Conservation (phyloP, 2,888 invertebrate species). For the Sipha maydis region DNA sequence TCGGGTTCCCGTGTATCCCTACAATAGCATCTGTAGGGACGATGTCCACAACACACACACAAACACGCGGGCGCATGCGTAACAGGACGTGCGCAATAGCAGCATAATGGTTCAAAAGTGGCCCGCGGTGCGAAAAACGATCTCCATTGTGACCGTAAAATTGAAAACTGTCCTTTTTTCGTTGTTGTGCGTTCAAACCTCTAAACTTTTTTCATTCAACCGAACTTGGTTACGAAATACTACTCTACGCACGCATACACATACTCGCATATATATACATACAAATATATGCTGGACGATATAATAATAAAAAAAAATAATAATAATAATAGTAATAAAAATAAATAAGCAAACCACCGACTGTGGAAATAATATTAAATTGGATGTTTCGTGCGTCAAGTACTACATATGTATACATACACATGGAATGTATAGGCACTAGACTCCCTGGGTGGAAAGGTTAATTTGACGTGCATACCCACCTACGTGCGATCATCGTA, state of each 20-base stretch:
- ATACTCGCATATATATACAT: neutral
- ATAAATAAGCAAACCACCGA: neutral
- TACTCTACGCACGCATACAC: neutral
- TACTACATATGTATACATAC: neutral
- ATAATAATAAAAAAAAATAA: constrained; percentile 25
- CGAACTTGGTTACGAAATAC: neutral
- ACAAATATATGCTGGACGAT: constrained; percentile 2
- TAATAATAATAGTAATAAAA: neutral
- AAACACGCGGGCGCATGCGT: neutral
- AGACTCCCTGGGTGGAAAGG: constrained; percentile 20
- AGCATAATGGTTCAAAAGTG: constrained; percentile 11
- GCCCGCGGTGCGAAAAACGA: constrained; percentile 60
- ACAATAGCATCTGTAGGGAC: constrained; percentile 8
- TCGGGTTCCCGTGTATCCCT: neutral
- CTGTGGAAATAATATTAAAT: constrained; percentile 35
- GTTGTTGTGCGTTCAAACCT: constrained; percentile 11
- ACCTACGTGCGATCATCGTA: neutral
- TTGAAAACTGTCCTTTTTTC: constrained; percentile 42
- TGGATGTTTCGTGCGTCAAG: constrained; percentile 15
- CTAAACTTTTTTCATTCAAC: constrained; percentile 29
- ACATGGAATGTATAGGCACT: neutral
- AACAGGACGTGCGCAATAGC: neutral
- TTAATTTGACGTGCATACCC: constrained; percentile 32
- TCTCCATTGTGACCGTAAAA: constrained; percentile 56
- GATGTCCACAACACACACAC: neutral